Evolutionary conservation across 2,113 vertebrate species (phyloP), one percentile per base, ranked within the genome.

Genomic region (Opisthocomus hoazin): DNA sequence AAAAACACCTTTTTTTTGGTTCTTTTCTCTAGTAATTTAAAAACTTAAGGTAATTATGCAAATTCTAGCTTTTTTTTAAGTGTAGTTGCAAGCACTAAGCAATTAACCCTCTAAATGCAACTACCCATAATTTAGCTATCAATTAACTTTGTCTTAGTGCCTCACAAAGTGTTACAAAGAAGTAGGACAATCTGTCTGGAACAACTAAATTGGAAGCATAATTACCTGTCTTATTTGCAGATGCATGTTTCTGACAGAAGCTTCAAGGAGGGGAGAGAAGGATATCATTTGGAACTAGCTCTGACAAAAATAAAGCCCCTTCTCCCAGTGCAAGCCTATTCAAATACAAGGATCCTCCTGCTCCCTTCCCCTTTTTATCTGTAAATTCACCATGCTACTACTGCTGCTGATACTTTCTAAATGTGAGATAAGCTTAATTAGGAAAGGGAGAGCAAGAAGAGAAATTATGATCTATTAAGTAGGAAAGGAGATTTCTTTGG

Each of bases 91-190:
- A 85, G 75, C 32, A 80, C 56, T 68, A 94, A 92, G 87, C 91
- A 89, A 95, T 96, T 97, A 97, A 92, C 66, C 74, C 83, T 94
- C 83, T 79, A 96, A 95, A 94, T 94, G 57, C 86, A 96, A 84
- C 92, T 96, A 84, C 41, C 73, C 95, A 37, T 95, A 94, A 97
- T 98, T 97, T 96, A 97, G 86, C 70, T 89, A 95, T 97, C 96
- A 97, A 95, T 97, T 97, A 92, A 87, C 56, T 91, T 95, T 83
- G 81, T 92, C 60, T 81, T 81, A 89, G 45, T 89, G 78, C 45
- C 85, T 93, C 74, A 84, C 53, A 94, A 90, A 96, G 51, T 91
- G 39, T 92, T 95, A 75, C 85, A 96, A 96, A 90, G 88, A 96
- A 68, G 68, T 80, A 91, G 84, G 61, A 69, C n/a, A 73, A 65